Conservation (phyloP, 2,113 vertebrate species). For the Gila orcuttii region DNA sequence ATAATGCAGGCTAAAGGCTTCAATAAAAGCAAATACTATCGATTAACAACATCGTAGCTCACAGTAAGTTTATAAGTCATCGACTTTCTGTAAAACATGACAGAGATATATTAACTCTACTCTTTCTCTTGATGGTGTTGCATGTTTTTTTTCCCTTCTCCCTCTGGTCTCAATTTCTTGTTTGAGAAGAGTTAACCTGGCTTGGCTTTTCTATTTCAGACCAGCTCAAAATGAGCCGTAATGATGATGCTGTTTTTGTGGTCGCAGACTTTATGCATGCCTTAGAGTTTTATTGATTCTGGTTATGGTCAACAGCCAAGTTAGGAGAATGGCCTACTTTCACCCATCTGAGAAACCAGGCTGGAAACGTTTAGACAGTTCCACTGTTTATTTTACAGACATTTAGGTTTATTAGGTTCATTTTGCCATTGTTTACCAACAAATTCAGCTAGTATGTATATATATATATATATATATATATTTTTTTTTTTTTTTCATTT, state of each 20-base stretch:
- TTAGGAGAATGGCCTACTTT: constrained; percentile 60
- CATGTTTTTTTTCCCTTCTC: not conserved
- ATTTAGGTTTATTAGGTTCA: not conserved
- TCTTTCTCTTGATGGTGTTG: not conserved
- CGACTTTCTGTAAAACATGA: not conserved
- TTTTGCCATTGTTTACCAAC: not conserved
- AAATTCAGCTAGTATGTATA: not conserved
- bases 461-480: too few species aligned
- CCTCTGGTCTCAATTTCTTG: not conserved
- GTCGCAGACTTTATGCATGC: constrained; percentile 68
- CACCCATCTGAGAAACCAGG: constrained; percentile 33
- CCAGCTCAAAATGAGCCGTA: constrained; percentile 65
- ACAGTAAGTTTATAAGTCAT: too few species aligned
- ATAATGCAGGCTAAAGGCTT: too few species aligned
- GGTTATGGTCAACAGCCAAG: constrained; percentile 66
- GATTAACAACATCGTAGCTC: too few species aligned
- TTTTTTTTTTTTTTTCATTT: not conserved
- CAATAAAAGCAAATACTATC: too few species aligned
- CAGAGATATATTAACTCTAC: not conserved
- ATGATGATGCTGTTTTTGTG: constrained; percentile 69
- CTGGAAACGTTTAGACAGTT: not conserved
- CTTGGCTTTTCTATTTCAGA: constrained; percentile 63
- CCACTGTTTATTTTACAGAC: not conserved
- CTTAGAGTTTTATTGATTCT: constrained; percentile 69
- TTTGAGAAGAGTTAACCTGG: constrained; percentile 56